Conservation (phyloP, 2,797 vertebrate species). For the Moxostoma hubbsi region DNA sequence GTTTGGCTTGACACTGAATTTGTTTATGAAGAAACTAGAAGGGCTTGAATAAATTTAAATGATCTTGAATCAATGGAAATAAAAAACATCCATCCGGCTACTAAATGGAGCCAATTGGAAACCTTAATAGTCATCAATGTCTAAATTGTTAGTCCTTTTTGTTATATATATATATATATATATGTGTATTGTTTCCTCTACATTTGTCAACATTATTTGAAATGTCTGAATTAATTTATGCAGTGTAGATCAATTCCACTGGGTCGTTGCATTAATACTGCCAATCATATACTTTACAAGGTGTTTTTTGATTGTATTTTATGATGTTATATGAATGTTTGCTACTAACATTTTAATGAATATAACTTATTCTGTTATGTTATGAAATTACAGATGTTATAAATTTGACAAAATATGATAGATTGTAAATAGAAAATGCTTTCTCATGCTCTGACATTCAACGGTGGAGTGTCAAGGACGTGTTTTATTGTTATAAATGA, state of each 20-base stretch:
- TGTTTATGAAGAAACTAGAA: not conserved
- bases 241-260: conserved; percentile 58
- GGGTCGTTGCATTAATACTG: conserved; percentile 66
- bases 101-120: conserved; percentile 1
- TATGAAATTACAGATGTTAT: conserved; percentile 71
- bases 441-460: conserved; percentile 66
- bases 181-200: conserved; percentile 1
- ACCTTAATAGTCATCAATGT: not conserved
- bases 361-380: conserved; percentile 50
- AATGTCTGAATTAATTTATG: conserved; percentile 29
- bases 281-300: conserved; percentile 75
- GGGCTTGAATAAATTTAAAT: conserved; percentile 7
- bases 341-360: conserved; percentile 66
- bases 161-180: too few relatives aligned
- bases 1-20: not conserved
- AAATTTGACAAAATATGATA: conserved; percentile 76
- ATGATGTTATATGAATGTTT: conserved; percentile 79
- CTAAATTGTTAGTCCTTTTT: not conserved
- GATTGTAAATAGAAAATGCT: conserved; percentile 73
- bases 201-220: conserved; percentile 11
- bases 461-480: conserved; percentile 37
- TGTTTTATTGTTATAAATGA: conserved; percentile 37
- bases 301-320: conserved; percentile 75
- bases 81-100: not conserved
- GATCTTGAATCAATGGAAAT: not conserved